A percentile compares a stretch with the other conserved stretches of the same genome.
Evolutionary conservation across 2,797 vertebrate genomes (phyloP).

Genomic region (Clarias fuscus): DNA sequence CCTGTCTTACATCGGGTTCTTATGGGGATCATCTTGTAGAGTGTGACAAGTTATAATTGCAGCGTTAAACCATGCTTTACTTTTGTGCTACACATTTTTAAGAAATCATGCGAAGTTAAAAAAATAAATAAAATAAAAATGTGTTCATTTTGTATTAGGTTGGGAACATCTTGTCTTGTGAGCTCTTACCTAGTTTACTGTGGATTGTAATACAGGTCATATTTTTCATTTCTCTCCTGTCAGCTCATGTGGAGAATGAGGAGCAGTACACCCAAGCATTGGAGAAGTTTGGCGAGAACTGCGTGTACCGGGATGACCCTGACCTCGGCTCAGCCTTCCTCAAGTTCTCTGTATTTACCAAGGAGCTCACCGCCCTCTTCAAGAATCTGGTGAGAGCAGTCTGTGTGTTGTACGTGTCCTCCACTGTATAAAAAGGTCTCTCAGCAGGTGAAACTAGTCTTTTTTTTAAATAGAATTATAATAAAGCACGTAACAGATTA

Average conservation of each 20-base stretch:
- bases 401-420: neutral
- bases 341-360: slow-evolving; percentile 98
- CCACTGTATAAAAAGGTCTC: neutral
- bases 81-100: neutral
- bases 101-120: no score
- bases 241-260: slow-evolving; percentile 98
- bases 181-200: neutral
- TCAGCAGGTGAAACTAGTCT: neutral
- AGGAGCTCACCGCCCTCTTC: slow-evolving; percentile 97
- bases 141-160: neutral
- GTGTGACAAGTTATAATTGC: neutral
- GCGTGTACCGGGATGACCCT: slow-evolving; percentile 95
- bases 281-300: slow-evolving; percentile 99
- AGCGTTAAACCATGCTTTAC: neutral
- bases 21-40: neutral
- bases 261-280: slow-evolving; percentile 98
- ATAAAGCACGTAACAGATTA: neutral
- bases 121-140: no score
- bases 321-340: slow-evolving; percentile 97
- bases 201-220: neutral
- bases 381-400: slow-evolving; percentile 91
- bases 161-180: neutral
- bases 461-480: neutral
- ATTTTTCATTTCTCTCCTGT: slow-evolving; percentile 29
- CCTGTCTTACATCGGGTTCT: neutral